phyloP scores from a whole-genome alignment of 1,140 invertebrate genomes.

The Drosophila repletoides region DNA sequence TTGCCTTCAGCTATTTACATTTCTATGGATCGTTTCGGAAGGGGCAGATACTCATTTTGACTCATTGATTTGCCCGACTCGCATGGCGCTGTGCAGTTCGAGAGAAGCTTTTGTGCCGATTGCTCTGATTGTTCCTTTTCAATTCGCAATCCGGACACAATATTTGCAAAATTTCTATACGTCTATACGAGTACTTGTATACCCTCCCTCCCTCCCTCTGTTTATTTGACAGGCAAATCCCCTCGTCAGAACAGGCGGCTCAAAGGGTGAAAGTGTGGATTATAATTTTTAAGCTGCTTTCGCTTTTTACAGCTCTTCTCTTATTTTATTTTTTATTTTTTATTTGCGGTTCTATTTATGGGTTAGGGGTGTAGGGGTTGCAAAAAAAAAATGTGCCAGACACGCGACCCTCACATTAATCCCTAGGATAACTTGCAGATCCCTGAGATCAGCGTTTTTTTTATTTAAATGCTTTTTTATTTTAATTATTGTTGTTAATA shows the following conservation, averaged over 20 bases:
- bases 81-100: constrained; percentile 33
- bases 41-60: constrained; percentile 34
- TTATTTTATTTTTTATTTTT: constrained; percentile 45
- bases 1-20: constrained; percentile 58
- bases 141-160: constrained; percentile 22
- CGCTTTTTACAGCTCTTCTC: constrained; percentile 52
- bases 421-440: constrained; percentile 33
- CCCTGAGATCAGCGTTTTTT: constrained; percentile 33
- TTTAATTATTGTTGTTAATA: constrained; percentile 54
- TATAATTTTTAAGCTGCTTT: constrained; percentile 79
- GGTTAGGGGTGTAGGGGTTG: constrained; percentile 29
- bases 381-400: constrained; percentile 65
- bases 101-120: constrained; percentile 62
- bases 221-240: constrained; percentile 15
- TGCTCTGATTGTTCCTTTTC: constrained; percentile 25
- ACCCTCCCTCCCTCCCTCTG: background rate
- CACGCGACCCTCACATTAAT: constrained; percentile 70
- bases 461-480: constrained; percentile 58
- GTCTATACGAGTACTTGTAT: background rate
- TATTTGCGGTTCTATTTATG: constrained; percentile 72
- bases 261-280: constrained; percentile 76
- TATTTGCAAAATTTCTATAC: constrained; percentile 49
- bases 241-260: constrained; percentile 34
- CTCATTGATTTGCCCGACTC: constrained; percentile 73
- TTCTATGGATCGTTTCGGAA: constrained; percentile 1